Percentiles rank a stretch among this genome's conserved stretches.
phyloP scores from a whole-genome alignment of 2,888 invertebrate species.

The Portevinia maculata region DNA sequence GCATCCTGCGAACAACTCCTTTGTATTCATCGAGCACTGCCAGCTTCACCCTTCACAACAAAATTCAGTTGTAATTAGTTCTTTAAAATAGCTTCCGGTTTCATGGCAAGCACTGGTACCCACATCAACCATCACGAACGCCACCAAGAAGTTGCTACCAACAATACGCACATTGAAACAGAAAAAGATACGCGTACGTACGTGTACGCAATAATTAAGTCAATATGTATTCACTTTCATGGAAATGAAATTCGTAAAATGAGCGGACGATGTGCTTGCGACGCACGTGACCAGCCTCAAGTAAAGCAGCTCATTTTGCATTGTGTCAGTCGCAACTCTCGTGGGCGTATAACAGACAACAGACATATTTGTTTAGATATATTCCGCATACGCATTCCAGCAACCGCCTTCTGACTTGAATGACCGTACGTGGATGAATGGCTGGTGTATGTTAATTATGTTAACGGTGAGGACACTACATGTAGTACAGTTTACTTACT shows the following conservation, averaged over 20 bases:
- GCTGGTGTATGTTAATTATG: conserved; percentile 13
- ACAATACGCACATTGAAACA: not conserved
- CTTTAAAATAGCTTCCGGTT: no score
- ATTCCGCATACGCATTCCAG: conserved; percentile 49
- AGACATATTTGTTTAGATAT: conserved; percentile 54
- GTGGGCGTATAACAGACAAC: not conserved
- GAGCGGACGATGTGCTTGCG: conserved; percentile 66
- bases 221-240: conserved; percentile 74
- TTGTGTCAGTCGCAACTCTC: conserved; percentile 59
- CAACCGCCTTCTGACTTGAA: conserved; percentile 12
- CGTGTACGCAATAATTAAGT: conserved; percentile 69
- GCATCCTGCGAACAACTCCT: no score
- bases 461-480: conserved; percentile 8
- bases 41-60: no score
- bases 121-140: not conserved
- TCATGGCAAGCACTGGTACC: no score
- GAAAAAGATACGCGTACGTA: not conserved
- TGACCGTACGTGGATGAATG: conserved; percentile 46
- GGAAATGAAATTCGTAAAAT: conserved; percentile 73
- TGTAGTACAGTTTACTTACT: not conserved
- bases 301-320: conserved; percentile 69
- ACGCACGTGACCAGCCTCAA: conserved; percentile 74
- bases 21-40: no score
- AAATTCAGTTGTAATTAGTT: no score
- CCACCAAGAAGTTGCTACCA: conserved; percentile 7